Conservation (phyloP, 2,888 invertebrate species). For the Busseola fusca region DNA sequence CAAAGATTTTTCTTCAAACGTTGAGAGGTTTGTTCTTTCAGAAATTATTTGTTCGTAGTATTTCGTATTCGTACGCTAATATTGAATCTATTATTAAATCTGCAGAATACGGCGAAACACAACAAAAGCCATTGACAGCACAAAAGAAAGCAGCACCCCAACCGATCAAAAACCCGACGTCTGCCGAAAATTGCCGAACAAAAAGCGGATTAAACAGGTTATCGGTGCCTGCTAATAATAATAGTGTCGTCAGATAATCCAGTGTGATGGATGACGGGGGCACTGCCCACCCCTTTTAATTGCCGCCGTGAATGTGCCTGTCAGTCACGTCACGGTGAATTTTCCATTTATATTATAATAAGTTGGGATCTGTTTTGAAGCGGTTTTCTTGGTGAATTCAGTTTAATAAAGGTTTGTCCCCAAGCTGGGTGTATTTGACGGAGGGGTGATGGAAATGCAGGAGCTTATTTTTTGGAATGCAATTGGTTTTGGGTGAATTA, state of each 20-base stretch:
- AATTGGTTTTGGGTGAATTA: conserved; percentile 48
- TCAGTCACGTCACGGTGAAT: conserved; percentile 80
- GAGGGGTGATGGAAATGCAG: conserved; percentile 56
- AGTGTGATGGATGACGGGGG: conserved; percentile 81
- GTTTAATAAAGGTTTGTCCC: conserved; percentile 67
- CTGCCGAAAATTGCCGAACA: conserved; percentile 76
- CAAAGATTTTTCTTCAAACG: neutral
- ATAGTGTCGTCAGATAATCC: conserved; percentile 85
- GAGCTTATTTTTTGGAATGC: conserved; percentile 55
- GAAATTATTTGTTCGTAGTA: neutral
- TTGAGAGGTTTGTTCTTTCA: neutral
- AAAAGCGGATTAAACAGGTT: conserved; percentile 83
- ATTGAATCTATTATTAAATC: conserved; percentile 13
- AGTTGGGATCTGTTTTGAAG: conserved; percentile 73
- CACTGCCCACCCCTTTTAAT: conserved; percentile 86
- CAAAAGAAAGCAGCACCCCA: conserved; percentile 45
- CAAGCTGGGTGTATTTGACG: conserved; percentile 32
- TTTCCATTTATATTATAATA: conserved; percentile 88
- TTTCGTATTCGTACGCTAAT: neutral
- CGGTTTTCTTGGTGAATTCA: conserved; percentile 63
- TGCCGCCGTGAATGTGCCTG: conserved; percentile 80
- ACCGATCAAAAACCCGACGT: conserved; percentile 53
- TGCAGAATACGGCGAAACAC: conserved; percentile 13
- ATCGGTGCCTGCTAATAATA: conserved; percentile 84
- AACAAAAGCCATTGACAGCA: conserved; percentile 42